These are phyloP conservation scores for Drosophila micromelanica DNA, from an alignment of 1,140 invertebrate genomes.

Conservation along the genomic window DNA sequence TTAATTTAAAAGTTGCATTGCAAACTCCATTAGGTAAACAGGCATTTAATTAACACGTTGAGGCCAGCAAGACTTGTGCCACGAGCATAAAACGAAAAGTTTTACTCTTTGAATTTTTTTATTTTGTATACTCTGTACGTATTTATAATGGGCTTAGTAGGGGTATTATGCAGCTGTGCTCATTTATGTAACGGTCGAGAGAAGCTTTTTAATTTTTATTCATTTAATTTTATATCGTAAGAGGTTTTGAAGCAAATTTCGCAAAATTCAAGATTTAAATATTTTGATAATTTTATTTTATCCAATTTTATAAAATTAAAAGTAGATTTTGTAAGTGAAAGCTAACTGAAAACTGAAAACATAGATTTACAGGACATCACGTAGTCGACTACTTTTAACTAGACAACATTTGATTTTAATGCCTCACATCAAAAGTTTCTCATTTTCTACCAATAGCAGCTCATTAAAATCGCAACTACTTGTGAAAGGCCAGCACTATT, in stretches of 20 bases:
- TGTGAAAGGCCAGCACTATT: slow-evolving; percentile 40
- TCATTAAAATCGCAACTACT: slow-evolving; percentile 75
- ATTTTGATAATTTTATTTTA: no score
- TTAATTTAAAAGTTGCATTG: slow-evolving; percentile 73
- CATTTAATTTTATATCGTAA: no score
- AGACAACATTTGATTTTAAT: slow-evolving; percentile 28
- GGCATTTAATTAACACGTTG: slow-evolving; percentile 81
- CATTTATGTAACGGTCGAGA: no score
- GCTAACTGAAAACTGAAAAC: no score
- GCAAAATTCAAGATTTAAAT: no score
- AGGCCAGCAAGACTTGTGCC: slow-evolving; percentile 59
- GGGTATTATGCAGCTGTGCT: neutral
- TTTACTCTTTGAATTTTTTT: slow-evolving; percentile 40
- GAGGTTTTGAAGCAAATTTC: no score
- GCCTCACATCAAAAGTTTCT: slow-evolving; percentile 72
- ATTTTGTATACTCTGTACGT: slow-evolving; percentile 33
- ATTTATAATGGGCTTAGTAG: neutral
- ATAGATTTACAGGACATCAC: no score
- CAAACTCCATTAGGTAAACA: slow-evolving; percentile 80
- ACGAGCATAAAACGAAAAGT: slow-evolving; percentile 68
- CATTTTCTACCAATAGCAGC: slow-evolving; percentile 66
- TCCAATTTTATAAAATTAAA: no score
- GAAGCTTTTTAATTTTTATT: no score
- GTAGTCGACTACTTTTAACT: no score
- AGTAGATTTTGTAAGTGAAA: no score